Evolutionary conservation across 2,888 invertebrate species (phyloP).

Genomic region (Terebella lapidaria): DNA sequence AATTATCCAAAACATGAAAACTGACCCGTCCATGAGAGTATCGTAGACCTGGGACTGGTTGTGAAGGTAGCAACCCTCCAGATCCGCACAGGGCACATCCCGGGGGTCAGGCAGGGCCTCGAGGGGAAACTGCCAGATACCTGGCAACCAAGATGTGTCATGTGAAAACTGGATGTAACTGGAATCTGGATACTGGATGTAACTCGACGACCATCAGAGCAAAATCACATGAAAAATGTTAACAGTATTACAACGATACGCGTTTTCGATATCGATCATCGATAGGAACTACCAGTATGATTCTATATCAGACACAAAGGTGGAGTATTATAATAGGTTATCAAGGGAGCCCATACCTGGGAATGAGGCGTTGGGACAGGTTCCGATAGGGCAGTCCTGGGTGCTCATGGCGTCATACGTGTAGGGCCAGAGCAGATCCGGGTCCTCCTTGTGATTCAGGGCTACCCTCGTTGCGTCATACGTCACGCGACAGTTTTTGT

Average conservation of each 20-base stretch:
- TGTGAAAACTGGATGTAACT: too few species aligned
- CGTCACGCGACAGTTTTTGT: not conserved
- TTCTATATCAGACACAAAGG: not conserved
- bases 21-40: not conserved
- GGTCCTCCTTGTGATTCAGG: not conserved
- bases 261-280: too few species aligned
- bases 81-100: not conserved
- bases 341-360: not conserved
- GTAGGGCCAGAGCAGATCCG: constrained; percentile 7
- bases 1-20: too few species aligned
- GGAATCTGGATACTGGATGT: too few species aligned
- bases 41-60: not conserved
- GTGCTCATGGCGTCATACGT: constrained; percentile 7
- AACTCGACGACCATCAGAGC: too few species aligned
- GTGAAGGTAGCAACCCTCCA: not conserved
- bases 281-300: not conserved
- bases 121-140: constrained; percentile 1
- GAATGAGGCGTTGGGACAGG: not conserved
- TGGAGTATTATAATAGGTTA: not conserved
- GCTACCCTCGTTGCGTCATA: constrained; percentile 3
- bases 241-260: too few species aligned
- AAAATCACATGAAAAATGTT: too few species aligned
- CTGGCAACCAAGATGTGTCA: too few species aligned
- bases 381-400: constrained; percentile 2
- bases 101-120: not conserved